phyloP scores from a whole-genome alignment of 2,888 invertebrate species.

The Petrophora chlorosata region DNA sequence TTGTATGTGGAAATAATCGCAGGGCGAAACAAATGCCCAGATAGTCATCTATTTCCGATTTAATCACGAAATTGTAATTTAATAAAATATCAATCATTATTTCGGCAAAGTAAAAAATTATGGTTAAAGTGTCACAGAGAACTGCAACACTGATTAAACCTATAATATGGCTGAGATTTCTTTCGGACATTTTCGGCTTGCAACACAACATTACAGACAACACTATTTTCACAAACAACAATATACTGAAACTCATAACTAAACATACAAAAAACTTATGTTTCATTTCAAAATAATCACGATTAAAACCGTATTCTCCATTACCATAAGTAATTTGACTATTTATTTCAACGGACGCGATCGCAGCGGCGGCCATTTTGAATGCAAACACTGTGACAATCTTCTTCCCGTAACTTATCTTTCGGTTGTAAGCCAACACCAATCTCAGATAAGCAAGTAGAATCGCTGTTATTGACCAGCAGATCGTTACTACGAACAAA shows the following conservation, averaged over 20 bases:
- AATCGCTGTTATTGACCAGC: constrained; percentile 11
- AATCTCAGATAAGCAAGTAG: constrained; percentile 4
- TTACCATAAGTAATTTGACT: neutral
- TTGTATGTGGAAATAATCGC: neutral
- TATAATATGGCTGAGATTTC: neutral
- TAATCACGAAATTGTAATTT: no score
- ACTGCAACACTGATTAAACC: constrained; percentile 3
- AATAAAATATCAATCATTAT: no score
- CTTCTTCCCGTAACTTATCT: constrained; percentile 6
- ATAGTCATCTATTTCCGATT: neutral
- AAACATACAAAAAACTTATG: neutral
- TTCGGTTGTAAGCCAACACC: constrained; percentile 4
- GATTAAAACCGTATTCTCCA: no score
- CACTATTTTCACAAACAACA: constrained; percentile 3
- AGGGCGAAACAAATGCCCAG: neutral
- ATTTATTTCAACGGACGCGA: neutral
- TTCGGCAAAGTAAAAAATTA: neutral
- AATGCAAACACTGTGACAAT: neutral
- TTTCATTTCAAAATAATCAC: neutral
- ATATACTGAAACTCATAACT: neutral
- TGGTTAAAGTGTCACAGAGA: neutral
- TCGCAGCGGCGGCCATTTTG: neutral
- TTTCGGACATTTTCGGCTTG: neutral
- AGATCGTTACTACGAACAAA: neutral
- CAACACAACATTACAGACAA: constrained; percentile 5